These are phyloP conservation scores for Cenopis cana DNA, from an alignment of 2,888 invertebrate species.

Conservation along the genomic window DNA sequence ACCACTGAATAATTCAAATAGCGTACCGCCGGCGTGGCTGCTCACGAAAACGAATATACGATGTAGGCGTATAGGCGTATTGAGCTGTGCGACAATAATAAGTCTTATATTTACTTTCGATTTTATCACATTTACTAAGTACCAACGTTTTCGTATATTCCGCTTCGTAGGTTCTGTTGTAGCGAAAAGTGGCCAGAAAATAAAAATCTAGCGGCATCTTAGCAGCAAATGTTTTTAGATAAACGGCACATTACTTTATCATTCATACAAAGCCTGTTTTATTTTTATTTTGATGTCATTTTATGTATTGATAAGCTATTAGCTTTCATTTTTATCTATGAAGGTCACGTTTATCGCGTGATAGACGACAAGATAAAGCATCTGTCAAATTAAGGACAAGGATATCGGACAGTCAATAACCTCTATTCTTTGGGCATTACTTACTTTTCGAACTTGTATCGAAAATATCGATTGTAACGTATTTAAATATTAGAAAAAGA, in stretches of 20 bases:
- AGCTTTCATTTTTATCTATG: no score
- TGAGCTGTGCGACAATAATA: conserved; percentile 19
- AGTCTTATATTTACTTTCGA: conserved; percentile 13
- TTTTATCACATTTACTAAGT: neutral
- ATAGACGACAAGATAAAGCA: no score
- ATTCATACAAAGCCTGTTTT: no score
- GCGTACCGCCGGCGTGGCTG: conserved; percentile 30
- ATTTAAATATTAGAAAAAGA: no score
- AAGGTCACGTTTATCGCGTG: no score
- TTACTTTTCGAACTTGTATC: no score
- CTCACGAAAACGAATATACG: conserved; percentile 46
- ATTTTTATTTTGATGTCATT: neutral
- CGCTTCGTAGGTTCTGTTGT: neutral
- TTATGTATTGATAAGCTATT: no score
- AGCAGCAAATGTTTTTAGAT: neutral
- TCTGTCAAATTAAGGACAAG: no score
- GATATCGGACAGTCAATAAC: no score
- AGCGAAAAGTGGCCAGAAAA: neutral
- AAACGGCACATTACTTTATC: neutral
- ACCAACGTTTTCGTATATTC: neutral
- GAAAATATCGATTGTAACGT: no score
- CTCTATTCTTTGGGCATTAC: no score
- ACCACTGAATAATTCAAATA: conserved; percentile 56
- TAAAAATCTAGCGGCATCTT: neutral
- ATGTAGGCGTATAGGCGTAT: conserved; percentile 30